Evolutionary conservation across 1,140 invertebrate genomes (phyloP).

Genomic region (Steinernema feltiae): DNA sequence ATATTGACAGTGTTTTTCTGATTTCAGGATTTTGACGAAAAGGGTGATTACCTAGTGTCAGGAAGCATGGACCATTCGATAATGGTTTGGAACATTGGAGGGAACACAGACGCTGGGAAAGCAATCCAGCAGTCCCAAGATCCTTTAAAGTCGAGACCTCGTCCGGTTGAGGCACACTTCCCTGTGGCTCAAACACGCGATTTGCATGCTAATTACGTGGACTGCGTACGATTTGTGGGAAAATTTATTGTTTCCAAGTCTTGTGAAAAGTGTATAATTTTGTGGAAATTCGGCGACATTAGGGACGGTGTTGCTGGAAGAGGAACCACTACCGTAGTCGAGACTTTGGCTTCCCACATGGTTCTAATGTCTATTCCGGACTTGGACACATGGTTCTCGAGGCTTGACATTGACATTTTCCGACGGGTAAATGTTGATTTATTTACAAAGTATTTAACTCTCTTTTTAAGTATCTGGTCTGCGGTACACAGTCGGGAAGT

Average conservation of each 20-base stretch:
- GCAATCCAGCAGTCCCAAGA: neutral
- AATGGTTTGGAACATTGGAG: neutral
- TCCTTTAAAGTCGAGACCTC: neutral
- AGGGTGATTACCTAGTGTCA: neutral
- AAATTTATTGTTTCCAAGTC: neutral
- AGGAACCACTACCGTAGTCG: neutral
- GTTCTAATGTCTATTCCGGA: neutral
- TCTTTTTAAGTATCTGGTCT: neutral
- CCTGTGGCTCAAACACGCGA: neutral
- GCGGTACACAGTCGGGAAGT: neutral
- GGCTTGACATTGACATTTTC: neutral
- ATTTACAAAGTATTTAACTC: neutral
- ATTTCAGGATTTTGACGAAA: neutral
- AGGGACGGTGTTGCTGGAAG: neutral
- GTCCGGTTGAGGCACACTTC: neutral
- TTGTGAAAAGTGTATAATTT: neutral
- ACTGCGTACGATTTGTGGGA: neutral
- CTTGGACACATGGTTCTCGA: neutral
- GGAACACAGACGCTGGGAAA: neutral
- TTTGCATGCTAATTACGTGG: neutral
- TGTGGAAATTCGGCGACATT: neutral
- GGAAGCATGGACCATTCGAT: slow-evolving; percentile 9
- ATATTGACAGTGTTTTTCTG: neutral
- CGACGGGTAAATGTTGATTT: neutral
- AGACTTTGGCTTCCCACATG: neutral